A percentile compares a stretch with the other conserved stretches of the same genome.
phyloP scores from a whole-genome alignment of 2,113 vertebrate genomes.

The Puffinus mauretanicus region DNA sequence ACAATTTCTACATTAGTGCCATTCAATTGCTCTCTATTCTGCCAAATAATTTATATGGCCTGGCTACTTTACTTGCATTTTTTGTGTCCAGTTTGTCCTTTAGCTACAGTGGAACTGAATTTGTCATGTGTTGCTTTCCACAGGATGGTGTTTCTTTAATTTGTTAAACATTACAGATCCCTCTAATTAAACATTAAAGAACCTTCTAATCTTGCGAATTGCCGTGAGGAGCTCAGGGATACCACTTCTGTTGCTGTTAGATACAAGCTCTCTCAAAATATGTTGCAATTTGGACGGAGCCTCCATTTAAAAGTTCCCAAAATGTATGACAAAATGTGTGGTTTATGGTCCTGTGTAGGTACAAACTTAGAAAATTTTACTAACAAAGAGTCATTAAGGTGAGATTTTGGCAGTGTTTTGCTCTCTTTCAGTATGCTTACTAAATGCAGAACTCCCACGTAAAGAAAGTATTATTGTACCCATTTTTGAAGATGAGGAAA shows the following conservation, averaged over 20 bases:
- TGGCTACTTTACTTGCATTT: neutral
- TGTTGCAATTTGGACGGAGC: neutral
- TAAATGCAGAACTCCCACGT: neutral
- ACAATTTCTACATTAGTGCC: constrained; percentile 19
- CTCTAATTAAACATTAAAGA: neutral
- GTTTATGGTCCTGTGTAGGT: neutral
- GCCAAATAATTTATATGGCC: neutral
- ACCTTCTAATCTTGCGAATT: neutral
- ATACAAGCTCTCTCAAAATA: neutral
- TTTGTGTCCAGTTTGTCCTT: neutral
- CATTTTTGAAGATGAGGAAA: neutral
- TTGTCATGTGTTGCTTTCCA: neutral
- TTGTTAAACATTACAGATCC: neutral
- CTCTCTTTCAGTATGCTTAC: neutral
- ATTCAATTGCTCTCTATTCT: constrained; percentile 26
- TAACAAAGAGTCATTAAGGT: neutral
- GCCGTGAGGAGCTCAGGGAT: neutral
- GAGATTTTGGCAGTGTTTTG: neutral
- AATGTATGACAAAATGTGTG: neutral
- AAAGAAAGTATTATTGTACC: neutral
- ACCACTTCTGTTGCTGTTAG: neutral
- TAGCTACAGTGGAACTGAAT: neutral
- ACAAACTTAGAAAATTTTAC: neutral
- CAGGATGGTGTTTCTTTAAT: neutral
- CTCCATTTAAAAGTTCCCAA: neutral